A percentile compares a stretch with the other conserved stretches of the same genome.
Conservation (phyloP, 2,113 vertebrate genomes). For the Alces alces region DNA sequence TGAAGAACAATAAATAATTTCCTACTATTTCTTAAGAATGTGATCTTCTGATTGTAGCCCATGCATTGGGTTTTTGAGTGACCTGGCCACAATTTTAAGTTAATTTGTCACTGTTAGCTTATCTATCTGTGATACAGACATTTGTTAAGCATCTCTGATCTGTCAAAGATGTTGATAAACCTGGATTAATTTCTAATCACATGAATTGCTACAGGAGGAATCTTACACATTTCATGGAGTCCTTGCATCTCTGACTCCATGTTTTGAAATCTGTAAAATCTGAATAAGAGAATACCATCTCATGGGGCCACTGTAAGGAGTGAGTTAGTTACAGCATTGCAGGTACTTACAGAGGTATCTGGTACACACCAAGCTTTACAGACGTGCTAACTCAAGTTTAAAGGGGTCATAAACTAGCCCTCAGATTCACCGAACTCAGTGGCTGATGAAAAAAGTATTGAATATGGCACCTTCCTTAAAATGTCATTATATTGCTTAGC, state of each 20-base stretch:
- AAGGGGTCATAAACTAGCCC: background rate
- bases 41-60: background rate
- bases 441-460: background rate
- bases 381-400: too few species aligned
- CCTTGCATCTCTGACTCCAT: background rate
- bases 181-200: background rate
- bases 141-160: too few species aligned
- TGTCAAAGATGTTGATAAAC: background rate
- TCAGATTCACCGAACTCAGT: too few species aligned
- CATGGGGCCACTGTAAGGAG: background rate
- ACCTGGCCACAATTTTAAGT: background rate
- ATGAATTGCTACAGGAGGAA: background rate
- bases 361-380: rapidly evolving
- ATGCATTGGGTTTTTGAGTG: background rate
- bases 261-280: background rate
- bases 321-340: background rate
- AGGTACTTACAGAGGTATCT: background rate
- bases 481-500: background rate
- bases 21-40: background rate
- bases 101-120: background rate
- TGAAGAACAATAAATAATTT: background rate
- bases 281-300: background rate
- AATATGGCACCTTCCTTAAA: background rate
- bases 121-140: rapidly evolving
- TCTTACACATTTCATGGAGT: background rate